Percentiles rank a stretch among this genome's conserved stretches.
Conservation (phyloP, 2,797 vertebrate species). For the Gadopsis marmoratus region DNA sequence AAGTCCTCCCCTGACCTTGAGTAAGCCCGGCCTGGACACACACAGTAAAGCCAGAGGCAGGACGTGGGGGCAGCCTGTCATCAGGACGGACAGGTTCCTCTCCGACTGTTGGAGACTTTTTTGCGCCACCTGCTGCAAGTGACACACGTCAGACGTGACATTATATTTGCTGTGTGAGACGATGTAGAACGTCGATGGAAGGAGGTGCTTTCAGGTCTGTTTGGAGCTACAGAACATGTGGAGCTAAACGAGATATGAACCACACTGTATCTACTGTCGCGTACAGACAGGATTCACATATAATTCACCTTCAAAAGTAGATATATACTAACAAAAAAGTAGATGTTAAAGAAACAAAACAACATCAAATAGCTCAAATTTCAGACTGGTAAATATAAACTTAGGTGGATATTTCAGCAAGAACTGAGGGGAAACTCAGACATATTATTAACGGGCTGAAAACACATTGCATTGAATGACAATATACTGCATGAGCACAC, state of each 20-base stretch:
- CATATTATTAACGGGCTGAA: not conserved
- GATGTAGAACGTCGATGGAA: not conserved
- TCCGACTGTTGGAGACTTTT: not conserved
- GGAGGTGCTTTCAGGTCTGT: too few species aligned
- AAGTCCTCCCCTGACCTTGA: constrained; percentile 47
- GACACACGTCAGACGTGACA: not conserved
- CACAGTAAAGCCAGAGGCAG: constrained; percentile 21
- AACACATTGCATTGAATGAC: not conserved
- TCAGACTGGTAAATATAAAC: not conserved
- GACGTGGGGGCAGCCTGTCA: constrained; percentile 26
- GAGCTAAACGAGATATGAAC: not conserved
- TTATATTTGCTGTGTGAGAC: too few species aligned
- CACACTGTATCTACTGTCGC: not conserved
- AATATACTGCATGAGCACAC: not conserved
- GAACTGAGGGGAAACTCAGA: not conserved
- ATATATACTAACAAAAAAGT: too few species aligned
- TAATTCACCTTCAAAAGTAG: not conserved
- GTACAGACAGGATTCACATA: not conserved
- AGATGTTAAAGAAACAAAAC: not conserved
- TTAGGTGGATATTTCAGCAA: not conserved
- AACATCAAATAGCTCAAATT: not conserved
- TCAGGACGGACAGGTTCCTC: constrained; percentile 22
- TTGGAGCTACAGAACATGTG: not conserved
- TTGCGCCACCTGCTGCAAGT: constrained; percentile 3
- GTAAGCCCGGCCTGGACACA: constrained; percentile 25